Evolutionary conservation across 2,113 vertebrate genomes (phyloP).

Genomic region (Strix uralensis): DNA sequence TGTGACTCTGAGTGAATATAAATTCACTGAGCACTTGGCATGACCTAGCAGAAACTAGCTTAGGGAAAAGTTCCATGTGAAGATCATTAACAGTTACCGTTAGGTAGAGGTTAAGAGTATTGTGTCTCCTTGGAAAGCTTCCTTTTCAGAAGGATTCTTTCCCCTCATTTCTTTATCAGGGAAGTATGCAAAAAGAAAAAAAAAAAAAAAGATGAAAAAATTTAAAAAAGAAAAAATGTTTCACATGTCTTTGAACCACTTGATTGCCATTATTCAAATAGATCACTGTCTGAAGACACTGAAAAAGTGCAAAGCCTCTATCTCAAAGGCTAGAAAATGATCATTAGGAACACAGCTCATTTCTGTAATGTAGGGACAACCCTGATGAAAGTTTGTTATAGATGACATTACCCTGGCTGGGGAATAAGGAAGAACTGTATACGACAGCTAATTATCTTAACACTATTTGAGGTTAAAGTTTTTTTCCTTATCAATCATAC

Average conservation of each 20-base stretch:
- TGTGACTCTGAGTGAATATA: not conserved
- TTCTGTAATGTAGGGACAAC: not conserved
- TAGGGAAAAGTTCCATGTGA: not conserved
- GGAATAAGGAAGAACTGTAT: not conserved
- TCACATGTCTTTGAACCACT: not conserved
- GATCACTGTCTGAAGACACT: not conserved
- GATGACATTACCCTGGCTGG: not conserved
- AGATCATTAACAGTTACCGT: not conserved
- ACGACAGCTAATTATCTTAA: not conserved
- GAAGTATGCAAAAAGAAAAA: not conserved
- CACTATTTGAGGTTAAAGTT: not conserved
- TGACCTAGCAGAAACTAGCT: not conserved
- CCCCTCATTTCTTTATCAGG: not conserved
- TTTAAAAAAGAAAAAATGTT: rapidly evolving
- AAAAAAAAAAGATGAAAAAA: rapidly evolving
- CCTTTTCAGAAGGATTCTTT: not conserved
- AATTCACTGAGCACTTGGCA: not conserved
- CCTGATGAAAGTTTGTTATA: not conserved
- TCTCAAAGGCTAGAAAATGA: not conserved
- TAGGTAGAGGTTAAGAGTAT: not conserved
- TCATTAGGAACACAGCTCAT: not conserved
- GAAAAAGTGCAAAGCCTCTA: not conserved
- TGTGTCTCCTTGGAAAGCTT: not conserved
- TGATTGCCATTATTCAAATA: not conserved
- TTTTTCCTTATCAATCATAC: not conserved